These are phyloP conservation scores for Amblyornis subalaris DNA, from an alignment of 2,113 vertebrate genomes.

Conservation along the genomic window DNA sequence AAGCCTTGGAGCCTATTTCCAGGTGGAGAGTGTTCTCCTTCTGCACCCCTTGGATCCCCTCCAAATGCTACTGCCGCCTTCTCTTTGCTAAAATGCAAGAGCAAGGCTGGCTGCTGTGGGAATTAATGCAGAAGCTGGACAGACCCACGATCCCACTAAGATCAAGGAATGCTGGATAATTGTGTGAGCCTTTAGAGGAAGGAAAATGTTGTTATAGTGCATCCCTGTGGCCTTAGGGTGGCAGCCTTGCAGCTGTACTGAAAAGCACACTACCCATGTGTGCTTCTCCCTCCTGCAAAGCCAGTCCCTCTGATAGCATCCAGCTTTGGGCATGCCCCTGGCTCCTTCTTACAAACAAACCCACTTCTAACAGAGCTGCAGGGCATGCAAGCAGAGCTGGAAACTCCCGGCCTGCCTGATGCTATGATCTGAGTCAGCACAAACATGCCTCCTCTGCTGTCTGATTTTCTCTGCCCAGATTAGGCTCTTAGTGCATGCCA, in stretches of 20 bases:
- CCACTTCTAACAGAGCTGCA: neutral
- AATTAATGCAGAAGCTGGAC: neutral
- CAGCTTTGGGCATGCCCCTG: neutral
- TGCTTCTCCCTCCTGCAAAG: neutral
- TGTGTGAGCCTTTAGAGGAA: neutral
- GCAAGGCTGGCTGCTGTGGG: neutral
- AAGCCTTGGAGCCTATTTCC: neutral
- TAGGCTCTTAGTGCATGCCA: neutral
- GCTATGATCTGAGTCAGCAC: neutral
- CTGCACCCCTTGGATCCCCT: neutral
- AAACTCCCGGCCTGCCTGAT: neutral
- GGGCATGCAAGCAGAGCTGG: neutral
- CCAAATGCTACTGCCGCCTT: accelerated
- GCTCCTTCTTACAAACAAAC: neutral
- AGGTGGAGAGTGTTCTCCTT: neutral
- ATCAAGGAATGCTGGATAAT: neutral
- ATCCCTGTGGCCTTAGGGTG: conserved; percentile 52
- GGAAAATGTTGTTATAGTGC: neutral
- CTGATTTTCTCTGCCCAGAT: neutral
- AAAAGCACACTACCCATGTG: neutral
- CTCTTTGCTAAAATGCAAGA: neutral
- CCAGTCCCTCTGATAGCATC: neutral
- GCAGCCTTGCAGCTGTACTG: conserved; percentile 44
- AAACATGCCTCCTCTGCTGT: neutral
- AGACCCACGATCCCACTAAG: neutral